Evolutionary conservation across 37 sponge, comb jelly and placozoan genomes (phyloP).

Genomic region (Chondrosia reniformis): DNA sequence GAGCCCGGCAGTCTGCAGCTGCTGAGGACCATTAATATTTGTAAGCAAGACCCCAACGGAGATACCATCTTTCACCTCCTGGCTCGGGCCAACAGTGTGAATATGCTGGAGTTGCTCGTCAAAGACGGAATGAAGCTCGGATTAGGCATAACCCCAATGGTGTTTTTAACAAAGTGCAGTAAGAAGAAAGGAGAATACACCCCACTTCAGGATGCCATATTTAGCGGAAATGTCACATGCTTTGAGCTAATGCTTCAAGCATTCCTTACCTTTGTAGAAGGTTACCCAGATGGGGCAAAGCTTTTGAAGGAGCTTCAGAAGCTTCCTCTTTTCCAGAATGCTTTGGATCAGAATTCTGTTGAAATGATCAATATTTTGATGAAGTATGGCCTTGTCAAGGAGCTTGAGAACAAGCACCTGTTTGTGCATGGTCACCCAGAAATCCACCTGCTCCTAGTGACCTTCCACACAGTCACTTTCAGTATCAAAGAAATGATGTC

Average conservation of each 20-base stretch:
- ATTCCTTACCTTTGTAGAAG: constrained; percentile 32
- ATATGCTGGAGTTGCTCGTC: constrained; percentile 34
- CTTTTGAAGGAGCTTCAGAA: background rate
- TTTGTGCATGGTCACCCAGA: background rate
- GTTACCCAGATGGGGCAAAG: background rate
- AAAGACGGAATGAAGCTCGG: constrained; percentile 31
- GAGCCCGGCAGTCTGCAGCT: too few species aligned
- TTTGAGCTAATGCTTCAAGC: background rate
- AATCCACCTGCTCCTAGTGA: background rate
- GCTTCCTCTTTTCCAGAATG: background rate
- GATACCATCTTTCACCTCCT: constrained; percentile 52
- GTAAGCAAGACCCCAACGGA: constrained; percentile 15
- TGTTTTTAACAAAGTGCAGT: background rate
- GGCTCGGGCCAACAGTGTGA: constrained; percentile 24
- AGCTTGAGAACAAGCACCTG: background rate
- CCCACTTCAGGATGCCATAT: background rate
- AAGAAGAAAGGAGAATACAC: background rate
- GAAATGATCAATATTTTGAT: background rate
- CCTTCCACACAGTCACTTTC: background rate
- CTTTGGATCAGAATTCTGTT: background rate
- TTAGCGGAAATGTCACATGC: background rate
- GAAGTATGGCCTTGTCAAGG: background rate
- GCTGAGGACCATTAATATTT: constrained; percentile 20
- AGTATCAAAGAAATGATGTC: background rate
- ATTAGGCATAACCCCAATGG: background rate